Percentiles rank a stretch among this genome's conserved stretches.
These are phyloP conservation scores for Cremastobaeus sp. DNA, from an alignment of 2,888 invertebrate species.

Conservation along the genomic window DNA sequence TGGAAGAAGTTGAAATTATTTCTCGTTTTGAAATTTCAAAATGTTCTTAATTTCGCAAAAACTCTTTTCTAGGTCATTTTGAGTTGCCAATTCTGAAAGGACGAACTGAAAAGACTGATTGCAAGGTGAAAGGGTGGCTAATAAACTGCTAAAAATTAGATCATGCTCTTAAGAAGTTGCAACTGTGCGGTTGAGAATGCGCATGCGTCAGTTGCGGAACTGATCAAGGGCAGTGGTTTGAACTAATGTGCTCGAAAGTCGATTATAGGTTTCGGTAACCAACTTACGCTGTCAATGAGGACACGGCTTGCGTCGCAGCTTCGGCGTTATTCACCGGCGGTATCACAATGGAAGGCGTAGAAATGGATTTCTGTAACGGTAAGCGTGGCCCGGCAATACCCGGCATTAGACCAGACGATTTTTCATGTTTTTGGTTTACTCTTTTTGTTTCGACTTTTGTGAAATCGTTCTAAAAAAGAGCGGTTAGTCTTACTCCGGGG, in stretches of 20 bases:
- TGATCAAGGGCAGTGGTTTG: not conserved
- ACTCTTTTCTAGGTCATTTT: too few relatives aligned
- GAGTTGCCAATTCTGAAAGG: too few relatives aligned
- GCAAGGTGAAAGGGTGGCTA: too few relatives aligned
- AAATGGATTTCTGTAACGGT: slow-evolving; percentile 93
- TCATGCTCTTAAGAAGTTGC: too few relatives aligned
- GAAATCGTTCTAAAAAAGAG: slow-evolving; percentile 83
- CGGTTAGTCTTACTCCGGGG: slow-evolving; percentile 37
- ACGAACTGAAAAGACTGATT: too few relatives aligned
- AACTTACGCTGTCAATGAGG: slow-evolving; percentile 82
- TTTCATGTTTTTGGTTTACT: slow-evolving; percentile 78
- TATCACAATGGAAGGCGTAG: slow-evolving; percentile 92
- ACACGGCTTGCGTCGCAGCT: slow-evolving; percentile 78
- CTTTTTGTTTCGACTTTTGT: slow-evolving; percentile 84
- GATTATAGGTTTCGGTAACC: slow-evolving; percentile 9
- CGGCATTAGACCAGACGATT: slow-evolving; percentile 74
- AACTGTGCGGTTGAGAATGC: too few relatives aligned
- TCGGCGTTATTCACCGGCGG: slow-evolving; percentile 81
- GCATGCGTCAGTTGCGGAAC: too few relatives aligned
- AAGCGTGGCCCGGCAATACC: slow-evolving; percentile 83
- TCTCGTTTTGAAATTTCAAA: too few relatives aligned
- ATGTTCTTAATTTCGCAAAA: too few relatives aligned
- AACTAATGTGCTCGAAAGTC: not conserved
- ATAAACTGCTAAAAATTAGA: too few relatives aligned
- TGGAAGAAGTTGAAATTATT: too few relatives aligned